phyloP scores from a whole-genome alignment of 2,888 invertebrate species.

The Mythimna pallens region DNA sequence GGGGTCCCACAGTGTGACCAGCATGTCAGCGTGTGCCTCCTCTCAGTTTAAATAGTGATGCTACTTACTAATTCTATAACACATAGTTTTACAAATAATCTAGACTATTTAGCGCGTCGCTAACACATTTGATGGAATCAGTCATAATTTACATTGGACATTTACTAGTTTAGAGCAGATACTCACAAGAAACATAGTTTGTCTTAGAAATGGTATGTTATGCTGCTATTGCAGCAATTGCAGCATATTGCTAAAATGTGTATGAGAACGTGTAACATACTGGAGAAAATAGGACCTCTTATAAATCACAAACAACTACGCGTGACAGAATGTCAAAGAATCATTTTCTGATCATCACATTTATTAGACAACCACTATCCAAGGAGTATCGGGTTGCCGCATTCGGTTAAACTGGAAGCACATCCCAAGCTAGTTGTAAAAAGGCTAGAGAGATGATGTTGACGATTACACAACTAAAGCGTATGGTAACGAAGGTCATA shows the following conservation, averaged over 20 bases:
- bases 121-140: background rate
- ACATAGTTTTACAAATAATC: too few relatives aligned
- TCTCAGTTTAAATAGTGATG: too few relatives aligned
- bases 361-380: background rate
- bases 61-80: too few relatives aligned
- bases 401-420: too few relatives aligned
- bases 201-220: background rate
- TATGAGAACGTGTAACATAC: background rate
- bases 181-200: background rate
- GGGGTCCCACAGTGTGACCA: too few relatives aligned
- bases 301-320: background rate
- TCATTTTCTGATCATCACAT: background rate
- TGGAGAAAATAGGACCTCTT: background rate
- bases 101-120: too few relatives aligned
- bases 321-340: background rate
- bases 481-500: background rate
- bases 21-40: too few relatives aligned
- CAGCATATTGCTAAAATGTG: background rate
- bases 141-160: background rate
- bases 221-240: background rate
- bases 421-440: too few relatives aligned
- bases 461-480: background rate
- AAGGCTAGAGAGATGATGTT: too few relatives aligned
- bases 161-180: background rate
- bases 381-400: too few relatives aligned